Evolutionary conservation across 1,140 invertebrate genomes (phyloP), one percentile per base, ranked within the genome.

Genomic region (Trichonephila clavipes): DNA sequence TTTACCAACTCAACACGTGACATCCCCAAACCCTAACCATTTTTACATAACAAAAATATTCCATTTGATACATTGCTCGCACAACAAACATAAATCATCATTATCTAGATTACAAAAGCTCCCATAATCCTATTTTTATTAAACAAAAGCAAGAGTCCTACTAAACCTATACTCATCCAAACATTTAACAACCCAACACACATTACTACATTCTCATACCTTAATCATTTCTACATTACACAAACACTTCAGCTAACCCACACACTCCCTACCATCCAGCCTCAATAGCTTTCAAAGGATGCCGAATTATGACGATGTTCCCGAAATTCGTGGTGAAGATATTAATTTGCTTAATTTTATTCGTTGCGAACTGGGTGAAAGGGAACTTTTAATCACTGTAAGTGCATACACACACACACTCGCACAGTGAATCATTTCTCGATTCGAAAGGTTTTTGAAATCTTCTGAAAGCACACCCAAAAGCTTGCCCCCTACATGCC

Each of bases 281-380:
- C 3, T 40, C 72, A 34, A 77, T 77, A 3, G 18, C 28, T 77
- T 77, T 40, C 28, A 77, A 77, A 77, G 72, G 34, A 12, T n/a
- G 19, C 82, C 82, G 82, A 24, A 21, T 59, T 58, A 24, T 83
- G 44, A 24, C 82, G 51, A 59, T n/a, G 82, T 51, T 34, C 1
- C 72, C 28, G 10, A 40, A 34, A 77, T 77, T 77, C 72, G 34
- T 21, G 21, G 61, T n/a, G 51, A 14, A 51, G 69, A 61, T 62
- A 90, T 90, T 90, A 90, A 90, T 90, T 90, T 90, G 89, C 89
- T 90, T 90, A 90, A 81, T 90, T 90, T 90, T 82, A 34, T 62
- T 90, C 58, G n/a, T 34, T 51, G 58, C 4, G n/a, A 21, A 58
- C 24, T 16, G 24, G 16, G 21, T 44, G 51, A 58, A 89, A 77